Evolutionary conservation across 1,140 invertebrate species (phyloP).

Genomic region (Drosophila tani): DNA sequence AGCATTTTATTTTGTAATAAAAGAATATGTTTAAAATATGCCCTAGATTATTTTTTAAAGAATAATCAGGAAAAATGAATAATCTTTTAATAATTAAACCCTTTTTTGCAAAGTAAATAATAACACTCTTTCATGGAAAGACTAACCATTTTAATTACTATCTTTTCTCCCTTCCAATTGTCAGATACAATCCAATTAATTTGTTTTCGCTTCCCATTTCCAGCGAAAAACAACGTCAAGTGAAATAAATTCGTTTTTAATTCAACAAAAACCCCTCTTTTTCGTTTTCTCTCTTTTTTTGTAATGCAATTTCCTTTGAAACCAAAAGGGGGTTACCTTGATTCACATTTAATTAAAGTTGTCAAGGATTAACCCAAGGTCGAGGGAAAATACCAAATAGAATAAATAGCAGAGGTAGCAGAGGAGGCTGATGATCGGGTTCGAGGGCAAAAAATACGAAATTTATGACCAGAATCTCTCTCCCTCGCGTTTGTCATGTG

Average conservation of each 20-base stretch:
- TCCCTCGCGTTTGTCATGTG: conserved; percentile 2
- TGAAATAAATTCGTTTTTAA: conserved; percentile 24
- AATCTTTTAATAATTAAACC: too few relatives aligned
- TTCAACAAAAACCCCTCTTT: background rate
- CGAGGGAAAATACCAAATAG: conserved; percentile 2
- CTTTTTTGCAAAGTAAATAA: background rate
- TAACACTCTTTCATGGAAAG: too few relatives aligned
- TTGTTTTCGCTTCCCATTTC: background rate
- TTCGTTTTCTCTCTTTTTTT: background rate
- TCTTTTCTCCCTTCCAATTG: background rate
- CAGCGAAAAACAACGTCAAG: background rate
- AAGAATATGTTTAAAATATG: too few relatives aligned
- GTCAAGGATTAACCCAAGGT: too few relatives aligned
- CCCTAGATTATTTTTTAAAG: too few relatives aligned
- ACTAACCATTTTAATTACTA: background rate
- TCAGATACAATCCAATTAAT: background rate
- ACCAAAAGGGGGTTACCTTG: too few relatives aligned
- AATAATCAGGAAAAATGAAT: too few relatives aligned
- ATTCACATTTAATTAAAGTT: background rate
- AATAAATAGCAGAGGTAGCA: background rate
- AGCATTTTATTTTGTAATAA: background rate
- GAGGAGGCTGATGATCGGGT: conserved; percentile 5
- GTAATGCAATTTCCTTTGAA: background rate
- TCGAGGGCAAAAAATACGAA: conserved; percentile 34
- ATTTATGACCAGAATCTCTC: conserved; percentile 22